Percentiles rank a stretch among this genome's conserved stretches.
Evolutionary conservation across 2,113 vertebrate species (phyloP).

Genomic region (Hemichromis elongatus): DNA sequence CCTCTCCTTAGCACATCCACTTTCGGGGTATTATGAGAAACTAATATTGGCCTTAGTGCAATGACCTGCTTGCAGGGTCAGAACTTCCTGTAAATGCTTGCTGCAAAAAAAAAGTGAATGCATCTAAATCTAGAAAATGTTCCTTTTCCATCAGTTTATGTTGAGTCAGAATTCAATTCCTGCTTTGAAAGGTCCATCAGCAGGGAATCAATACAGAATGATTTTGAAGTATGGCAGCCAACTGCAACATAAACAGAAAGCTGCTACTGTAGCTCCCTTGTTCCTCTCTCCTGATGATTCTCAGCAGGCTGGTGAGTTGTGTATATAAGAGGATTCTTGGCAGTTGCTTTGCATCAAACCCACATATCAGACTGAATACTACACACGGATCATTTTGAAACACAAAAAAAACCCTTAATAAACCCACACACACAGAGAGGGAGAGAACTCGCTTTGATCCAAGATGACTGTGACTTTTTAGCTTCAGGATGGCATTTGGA

Average conservation of each 20-base stretch:
- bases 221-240: conserved; percentile 7
- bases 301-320: conserved; percentile 6
- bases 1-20: background rate
- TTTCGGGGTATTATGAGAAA: background rate
- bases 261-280: background rate
- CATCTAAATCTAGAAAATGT: background rate
- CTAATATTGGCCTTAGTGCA: background rate
- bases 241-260: background rate
- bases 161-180: background rate
- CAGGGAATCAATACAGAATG: background rate
- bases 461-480: conserved; percentile 1
- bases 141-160: background rate
- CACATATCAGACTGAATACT: background rate
- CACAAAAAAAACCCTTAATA: background rate
- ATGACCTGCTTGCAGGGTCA: background rate
- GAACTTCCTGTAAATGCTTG: background rate
- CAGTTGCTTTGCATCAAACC: background rate
- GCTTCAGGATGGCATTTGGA: conserved; percentile 22
- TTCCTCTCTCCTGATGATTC: conserved; percentile 25
- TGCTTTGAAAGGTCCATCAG: background rate
- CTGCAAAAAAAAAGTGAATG: background rate
- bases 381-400: conserved; percentile 11
- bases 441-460: conserved; percentile 19
- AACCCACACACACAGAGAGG: background rate
- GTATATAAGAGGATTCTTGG: conserved; percentile 18